Percentiles rank a stretch among this genome's conserved stretches.
phyloP scores from a whole-genome alignment of 2,797 vertebrate genomes.

The Gorsachius magnificus region DNA sequence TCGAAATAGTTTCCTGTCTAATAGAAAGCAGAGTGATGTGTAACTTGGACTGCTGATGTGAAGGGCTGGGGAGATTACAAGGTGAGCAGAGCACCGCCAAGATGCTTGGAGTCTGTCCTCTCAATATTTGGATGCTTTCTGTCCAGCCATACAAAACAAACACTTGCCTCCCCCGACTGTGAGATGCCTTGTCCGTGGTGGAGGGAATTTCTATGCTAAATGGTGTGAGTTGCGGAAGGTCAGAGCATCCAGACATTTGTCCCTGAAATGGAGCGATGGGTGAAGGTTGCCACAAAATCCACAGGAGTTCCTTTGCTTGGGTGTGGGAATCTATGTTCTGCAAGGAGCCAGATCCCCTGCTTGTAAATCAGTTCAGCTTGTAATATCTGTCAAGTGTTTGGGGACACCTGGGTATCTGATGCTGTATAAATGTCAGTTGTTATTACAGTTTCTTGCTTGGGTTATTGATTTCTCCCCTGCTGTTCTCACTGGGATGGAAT shows the following conservation, averaged over 20 bases:
- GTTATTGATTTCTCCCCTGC: conserved; percentile 64
- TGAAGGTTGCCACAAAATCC: neutral
- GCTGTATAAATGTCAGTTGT: conserved; percentile 71
- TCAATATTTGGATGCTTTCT: neutral
- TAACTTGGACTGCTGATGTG: neutral
- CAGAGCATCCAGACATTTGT: rapidly evolving
- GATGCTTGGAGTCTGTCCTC: neutral
- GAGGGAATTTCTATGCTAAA: neutral
- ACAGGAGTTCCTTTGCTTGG: rapidly evolving
- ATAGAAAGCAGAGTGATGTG: neutral
- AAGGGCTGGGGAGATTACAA: neutral
- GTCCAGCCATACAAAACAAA: neutral
- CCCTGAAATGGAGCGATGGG: neutral
- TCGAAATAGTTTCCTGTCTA: neutral
- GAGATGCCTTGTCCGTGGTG: rapidly evolving
- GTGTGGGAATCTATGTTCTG: neutral
- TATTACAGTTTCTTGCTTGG: conserved; percentile 63
- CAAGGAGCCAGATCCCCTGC: conserved; percentile 23
- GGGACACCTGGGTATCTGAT: conserved; percentile 60
- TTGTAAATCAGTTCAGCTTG: conserved; percentile 57
- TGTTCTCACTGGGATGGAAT: conserved; percentile 41
- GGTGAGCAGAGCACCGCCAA: neutral
- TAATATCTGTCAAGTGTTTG: conserved; percentile 64
- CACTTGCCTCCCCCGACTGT: neutral
- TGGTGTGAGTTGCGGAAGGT: neutral